Evolutionary conservation across 2,888 invertebrate species (phyloP), one percentile per base, ranked within the genome.

Genomic region (Bellardia pandia): DNA sequence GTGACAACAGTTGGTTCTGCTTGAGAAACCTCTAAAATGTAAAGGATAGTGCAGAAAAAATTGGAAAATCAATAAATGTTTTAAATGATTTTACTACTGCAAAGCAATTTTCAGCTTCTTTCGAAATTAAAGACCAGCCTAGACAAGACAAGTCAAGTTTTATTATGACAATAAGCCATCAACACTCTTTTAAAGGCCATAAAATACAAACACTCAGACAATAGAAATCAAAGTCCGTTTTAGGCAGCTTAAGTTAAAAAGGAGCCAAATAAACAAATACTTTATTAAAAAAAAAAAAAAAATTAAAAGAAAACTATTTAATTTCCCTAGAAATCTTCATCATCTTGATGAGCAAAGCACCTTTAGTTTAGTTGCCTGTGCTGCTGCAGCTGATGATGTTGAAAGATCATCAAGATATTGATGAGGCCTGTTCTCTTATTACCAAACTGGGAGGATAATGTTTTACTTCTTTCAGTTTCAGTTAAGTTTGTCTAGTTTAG

Each of bases 241-340:
- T 16, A 40, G 62, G 40, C 0, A 40, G 71, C 42, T 30, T 37
- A 6, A 37, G 5, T 9, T 2, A 62, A 48, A 74, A 81, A 74
- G 48, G 1, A 69, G 37, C 3, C 16, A 13, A 40, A 40, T 64
- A 23, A 58, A 56, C 56, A 14, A 5, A 56, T 51, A 64, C 23
- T 33, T 33, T 33, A 33, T 33, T 3, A 33, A 33, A 33, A 33
- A 33, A 33, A 33, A 33, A 33, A 33, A 33, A 33, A 33, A 33
- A 56, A 51, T 2, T 14, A 51, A 14, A 66, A 66, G 42, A 45
- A 68, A 13, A 45, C 16, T 51, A 51, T 78, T 85, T 79, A 68
- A 85, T 85, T 85, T 85, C 85, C 75, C 75, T 85, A 80, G 85
- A 85, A 85, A 85, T 85, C 79, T 77, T 71, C 33, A 83, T 33